Evolutionary conservation across 2,113 vertebrate genomes (phyloP), one percentile per base, ranked within the genome.

Genomic region (Limanda limanda): DNA sequence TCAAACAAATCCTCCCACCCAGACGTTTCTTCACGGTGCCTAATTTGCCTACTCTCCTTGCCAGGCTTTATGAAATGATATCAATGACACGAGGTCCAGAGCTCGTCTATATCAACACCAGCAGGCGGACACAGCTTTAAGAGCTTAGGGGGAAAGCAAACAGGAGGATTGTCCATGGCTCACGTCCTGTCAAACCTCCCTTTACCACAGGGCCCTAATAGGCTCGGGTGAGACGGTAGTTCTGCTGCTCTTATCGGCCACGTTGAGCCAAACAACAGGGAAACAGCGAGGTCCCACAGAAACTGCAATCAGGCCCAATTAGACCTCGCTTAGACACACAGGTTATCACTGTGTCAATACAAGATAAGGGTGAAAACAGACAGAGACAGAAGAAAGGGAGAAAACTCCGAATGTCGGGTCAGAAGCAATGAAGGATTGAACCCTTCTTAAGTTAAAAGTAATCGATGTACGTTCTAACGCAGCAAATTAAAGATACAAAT

Each of bases 141-240:
- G 78, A 74, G 85, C 74, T 86, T 79, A 87, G 76, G 52, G 52
- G 23, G 63, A 81, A 82, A 85, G 81, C 76, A 78, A 88, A 86
- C 81, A 86, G 0, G 5, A 37, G 73, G 78, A 80, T 65, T 67
- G 80, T 72, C 63, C 57, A 55, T 0, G 61, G 57, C 21, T 69
- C 56, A 7, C 40, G 62, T 23, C 25, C 51, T 23, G 76, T 54
- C 68, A 57, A 59, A 57, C 37, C 72, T 9, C 57, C 47, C 51
- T 21, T 14, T 23, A n/a, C 83, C 74, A 40, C 10, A 48, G 25
- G 25, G 14, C 24, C 14, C 14, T 52, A 37, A 79, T 78, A 51
- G 74, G 56, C 75, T 61, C 25, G 68, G 69, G 35, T 64, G 65
- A 68, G 60, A 85, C 69, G 45, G 57, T 9, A 15, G 57, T 21